phyloP scores from a whole-genome alignment of 2,113 vertebrate species.

The Cynopterus brachyotis region DNA sequence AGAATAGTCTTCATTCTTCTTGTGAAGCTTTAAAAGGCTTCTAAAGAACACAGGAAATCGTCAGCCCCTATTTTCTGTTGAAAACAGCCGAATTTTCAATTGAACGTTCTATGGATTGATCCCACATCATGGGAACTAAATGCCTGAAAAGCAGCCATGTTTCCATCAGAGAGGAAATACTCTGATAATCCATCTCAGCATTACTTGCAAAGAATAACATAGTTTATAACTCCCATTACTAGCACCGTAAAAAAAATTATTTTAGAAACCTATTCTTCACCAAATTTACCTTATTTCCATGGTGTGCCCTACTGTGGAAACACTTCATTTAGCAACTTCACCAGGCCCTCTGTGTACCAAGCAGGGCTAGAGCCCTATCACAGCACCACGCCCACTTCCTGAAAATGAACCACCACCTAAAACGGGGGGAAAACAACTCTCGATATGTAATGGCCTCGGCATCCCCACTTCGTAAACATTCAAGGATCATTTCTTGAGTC shows the following conservation, averaged over 20 bases:
- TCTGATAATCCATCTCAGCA: neutral
- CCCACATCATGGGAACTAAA: neutral
- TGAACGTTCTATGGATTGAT: neutral
- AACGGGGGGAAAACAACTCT: neutral
- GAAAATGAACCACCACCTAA: neutral
- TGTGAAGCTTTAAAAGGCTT: neutral
- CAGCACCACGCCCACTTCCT: neutral
- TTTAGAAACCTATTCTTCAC: neutral
- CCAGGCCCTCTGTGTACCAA: neutral
- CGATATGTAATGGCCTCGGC: neutral
- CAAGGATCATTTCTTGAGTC: neutral
- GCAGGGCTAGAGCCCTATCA: neutral
- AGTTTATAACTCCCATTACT: neutral
- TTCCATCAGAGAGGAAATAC: neutral
- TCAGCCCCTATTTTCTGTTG: neutral
- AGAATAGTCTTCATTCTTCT: slow-evolving; percentile 54
- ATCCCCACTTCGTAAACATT: neutral
- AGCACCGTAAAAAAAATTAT: neutral
- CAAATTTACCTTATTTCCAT: neutral
- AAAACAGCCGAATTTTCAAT: neutral
- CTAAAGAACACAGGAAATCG: slow-evolving; percentile 38
- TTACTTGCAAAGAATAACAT: neutral
- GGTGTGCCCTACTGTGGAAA: neutral
- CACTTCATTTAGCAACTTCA: neutral
- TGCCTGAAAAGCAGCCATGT: neutral